Base-by-base conservation (phyloP, 2,113 vertebrate genomes). In the Microtus ochrogaster region DNA sequence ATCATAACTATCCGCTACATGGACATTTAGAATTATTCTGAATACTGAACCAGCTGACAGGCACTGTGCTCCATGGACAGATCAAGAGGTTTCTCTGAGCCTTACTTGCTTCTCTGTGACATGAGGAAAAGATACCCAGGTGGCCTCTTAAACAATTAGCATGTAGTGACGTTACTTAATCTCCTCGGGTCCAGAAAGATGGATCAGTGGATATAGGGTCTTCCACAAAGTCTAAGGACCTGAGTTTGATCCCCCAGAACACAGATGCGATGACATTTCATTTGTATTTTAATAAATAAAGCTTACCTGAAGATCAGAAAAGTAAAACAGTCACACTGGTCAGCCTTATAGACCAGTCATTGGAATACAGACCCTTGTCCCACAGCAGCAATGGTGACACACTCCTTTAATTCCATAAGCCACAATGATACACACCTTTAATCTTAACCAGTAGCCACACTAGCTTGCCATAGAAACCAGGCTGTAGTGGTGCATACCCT, bases 21-120 rank as follows among this genome's bases (percentile, higher is more conserved):
- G 47, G 85, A 90, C 63, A 77, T 41, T 95, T 86, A 24, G 26
- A 93, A 81, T 86, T 90, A 74, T 83, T 84, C 61, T 90, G 61
- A 96, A 52, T 95, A 7, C 0, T 36, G 77, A 78, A 47, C 26
- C 24, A 5, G 93, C 65, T 19, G 82, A 2, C 2, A 66, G 90
- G 73, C 41, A 91, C 47, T 92, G 70, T 36, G 70, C 28, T 73
- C 16, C 10, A 96, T 87, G 30, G 77, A 36, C 36, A 7, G 79
- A 61, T 65, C 26, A 26, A 41, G 7, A 70, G 63, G 74, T 14
- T 86, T 79, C 22, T 86, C 73, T 41, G 47, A 90, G 70, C 4
- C 19, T n/a, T 44, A 21, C 73, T 63, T 39, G 22, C 39, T 61
- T 30, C 44, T 76, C 47, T 79, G 49, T 87, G 90, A 16, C 92